Evolutionary conservation across 2,888 invertebrate genomes (phyloP), one percentile per base, ranked within the genome.

Genomic region (Hecatera dysodea): DNA sequence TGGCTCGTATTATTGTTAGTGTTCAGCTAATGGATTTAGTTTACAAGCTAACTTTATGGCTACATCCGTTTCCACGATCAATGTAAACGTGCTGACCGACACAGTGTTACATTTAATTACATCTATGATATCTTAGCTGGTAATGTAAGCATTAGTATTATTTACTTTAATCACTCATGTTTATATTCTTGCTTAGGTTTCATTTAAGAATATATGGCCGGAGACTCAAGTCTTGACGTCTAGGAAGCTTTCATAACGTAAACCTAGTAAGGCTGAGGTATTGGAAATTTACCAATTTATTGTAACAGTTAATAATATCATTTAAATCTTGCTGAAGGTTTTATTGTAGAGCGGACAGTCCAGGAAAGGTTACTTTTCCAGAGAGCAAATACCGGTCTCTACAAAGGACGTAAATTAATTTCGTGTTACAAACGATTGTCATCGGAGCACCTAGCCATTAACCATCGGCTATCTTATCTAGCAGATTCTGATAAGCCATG

Each of bases 41-140:
- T 67, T 64, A 55, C 50, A 53, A 63, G 52, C 67, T 39, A 59
- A 74, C 67, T 76, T 52, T 53, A 50, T 33, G 62, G 39, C 44
- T 53, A 53, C 74, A 74, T 76, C 80, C 80, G 80, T 60, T 74
- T 77, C 53, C 62, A 80, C 57, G 59, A 63, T 62, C 33, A 63
- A 27, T 63, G 46, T 67, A 56, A 80, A 77, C 63, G 80, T 27
- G 39, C 52, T 19, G 59, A 27, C 67, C 57, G 67, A 46, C 53
- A 61, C 50, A 63, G 55, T 48, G 39, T 79, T 53, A 72, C 27
- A 78, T 50, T 57, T 62, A 36, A 78, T 63, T 50, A 61, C 44
- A 39, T 60, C 36, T 72, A 50, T 39, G 48, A 48, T 72, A 78
- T 46, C 42, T 57, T n/a, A 59, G 52, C 22, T 11, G 77, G 50